Percentiles rank a stretch among this genome's conserved stretches.
These are phyloP conservation scores for Hemaris fuciformis DNA, from an alignment of 2,888 invertebrate species.

Conservation along the genomic window DNA sequence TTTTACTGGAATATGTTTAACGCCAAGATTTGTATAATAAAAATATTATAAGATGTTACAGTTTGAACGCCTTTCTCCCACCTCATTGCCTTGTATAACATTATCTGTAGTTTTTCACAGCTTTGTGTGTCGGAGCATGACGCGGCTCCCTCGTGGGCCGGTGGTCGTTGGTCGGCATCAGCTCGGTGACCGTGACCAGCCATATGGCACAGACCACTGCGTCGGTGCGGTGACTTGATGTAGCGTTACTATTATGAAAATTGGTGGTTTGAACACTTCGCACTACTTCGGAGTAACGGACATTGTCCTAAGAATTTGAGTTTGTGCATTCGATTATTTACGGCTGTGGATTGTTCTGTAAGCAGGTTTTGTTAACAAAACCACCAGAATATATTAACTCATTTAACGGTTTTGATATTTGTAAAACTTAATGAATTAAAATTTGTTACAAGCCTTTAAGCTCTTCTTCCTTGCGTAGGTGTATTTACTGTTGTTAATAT, in stretches of 20 bases:
- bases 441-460: no score
- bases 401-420: no score
- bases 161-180: slow-evolving; percentile 30
- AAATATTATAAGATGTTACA: not conserved
- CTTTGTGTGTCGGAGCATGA: slow-evolving; percentile 39
- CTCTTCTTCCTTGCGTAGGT: no score
- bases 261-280: slow-evolving; percentile 9
- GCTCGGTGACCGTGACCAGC: slow-evolving; percentile 56
- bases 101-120: slow-evolving; percentile 20
- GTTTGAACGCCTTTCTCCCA: not conserved
- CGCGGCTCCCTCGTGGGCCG: slow-evolving; percentile 31
- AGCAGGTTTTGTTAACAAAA: no score
- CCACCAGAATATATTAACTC: no score
- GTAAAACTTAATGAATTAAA: no score
- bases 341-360: not conserved
- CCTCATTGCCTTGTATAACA: slow-evolving; percentile 13
- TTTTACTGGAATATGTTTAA: no score
- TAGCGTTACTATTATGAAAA: slow-evolving; percentile 18
- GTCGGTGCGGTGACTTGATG: not conserved
- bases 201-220: slow-evolving; percentile 46
- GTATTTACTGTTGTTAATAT: no score
- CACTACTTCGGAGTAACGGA: slow-evolving; percentile 4
- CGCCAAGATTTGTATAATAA: no score
- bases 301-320: not conserved
- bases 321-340: not conserved